Base-by-base conservation (phyloP, 2,113 vertebrate species). In the Syngnathus typhle region DNA sequence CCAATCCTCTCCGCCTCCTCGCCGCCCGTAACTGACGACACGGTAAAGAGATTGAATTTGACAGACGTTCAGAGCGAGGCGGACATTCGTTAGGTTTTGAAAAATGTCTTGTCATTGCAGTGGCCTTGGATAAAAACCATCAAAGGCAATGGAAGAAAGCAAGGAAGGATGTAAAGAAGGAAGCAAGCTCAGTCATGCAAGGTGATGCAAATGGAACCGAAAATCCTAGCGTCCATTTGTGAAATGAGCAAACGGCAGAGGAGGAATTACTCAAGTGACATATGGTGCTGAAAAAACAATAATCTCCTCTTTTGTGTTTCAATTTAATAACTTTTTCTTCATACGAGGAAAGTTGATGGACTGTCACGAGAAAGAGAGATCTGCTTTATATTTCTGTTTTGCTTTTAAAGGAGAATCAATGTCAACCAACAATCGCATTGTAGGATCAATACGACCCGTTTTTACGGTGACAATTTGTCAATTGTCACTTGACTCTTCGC, bases 1-100 rank as follows among this genome's bases (percentile, higher is more conserved):
- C 68, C 67, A 19, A 82, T 82, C 72, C 84, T 78, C 23, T 82
- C 81, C 39, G 84, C 79, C 61, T 81, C 81, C 64, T 84, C 41
- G 51, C 76, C 73, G 66, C 70, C 73, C 1, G 46, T 38, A 19
- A 80, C 86, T 88, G 78, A 64, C 10, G 39, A 37, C 5, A 66
- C 41, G 19, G 32, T 59, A 27, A 27, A 27, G 27, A 27, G 27
- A 27, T 27, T 27, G 27, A 27, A 27, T 27, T 27, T 27, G 27
- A 27, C 27, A 27, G 27, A 27, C 27, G 27, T 27, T 27, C 27
- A 27, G 27, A 27, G 27, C 27, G 27, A 27, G 27, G 27, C 27
- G 2, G 2, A 27, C 2, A n/a, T n/a, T n/a, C n/a, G 27, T 27
- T 27, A 27, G 27, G 27, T 27, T 27, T 27, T 27, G 0, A 27